These are phyloP conservation scores for Lasioglossum baleicum DNA, from an alignment of 1,140 invertebrate species.

Conservation along the genomic window DNA sequence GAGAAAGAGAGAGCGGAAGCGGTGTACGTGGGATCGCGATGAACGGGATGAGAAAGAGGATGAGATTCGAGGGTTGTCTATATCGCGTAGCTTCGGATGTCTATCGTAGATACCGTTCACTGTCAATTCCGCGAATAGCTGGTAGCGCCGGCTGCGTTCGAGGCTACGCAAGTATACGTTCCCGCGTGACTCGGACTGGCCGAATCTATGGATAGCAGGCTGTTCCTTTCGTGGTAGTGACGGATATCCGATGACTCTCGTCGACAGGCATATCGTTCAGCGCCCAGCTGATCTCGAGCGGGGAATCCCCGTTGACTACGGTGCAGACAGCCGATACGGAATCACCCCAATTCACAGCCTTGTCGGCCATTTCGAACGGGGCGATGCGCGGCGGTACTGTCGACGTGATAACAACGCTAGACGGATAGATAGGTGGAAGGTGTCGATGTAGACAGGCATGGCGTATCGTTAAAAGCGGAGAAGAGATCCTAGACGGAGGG, in stretches of 20 bases:
- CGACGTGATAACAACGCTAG: slow-evolving; percentile 45
- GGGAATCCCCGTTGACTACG: slow-evolving; percentile 83
- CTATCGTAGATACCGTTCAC: slow-evolving; percentile 87
- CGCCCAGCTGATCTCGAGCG: slow-evolving; percentile 84
- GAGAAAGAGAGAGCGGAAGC: not conserved
- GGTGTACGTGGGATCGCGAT: too few relatives aligned
- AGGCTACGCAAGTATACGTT: slow-evolving; percentile 85
- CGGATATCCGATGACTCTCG: slow-evolving; percentile 65
- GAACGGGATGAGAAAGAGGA: too few relatives aligned
- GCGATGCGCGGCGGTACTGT: slow-evolving; percentile 79
- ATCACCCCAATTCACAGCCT: slow-evolving; percentile 79
- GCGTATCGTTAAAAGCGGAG: too few relatives aligned
- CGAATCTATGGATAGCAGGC: slow-evolving; percentile 80
- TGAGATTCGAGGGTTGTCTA: too few relatives aligned
- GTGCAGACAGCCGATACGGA: slow-evolving; percentile 81
- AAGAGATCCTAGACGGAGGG: too few relatives aligned
- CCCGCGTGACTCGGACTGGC: slow-evolving; percentile 83
- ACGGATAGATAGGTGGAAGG: too few relatives aligned
- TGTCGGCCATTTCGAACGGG: slow-evolving; percentile 80
- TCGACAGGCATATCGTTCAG: slow-evolving; percentile 76
- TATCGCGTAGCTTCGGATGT: too few relatives aligned
- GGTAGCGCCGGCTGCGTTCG: slow-evolving; percentile 87
- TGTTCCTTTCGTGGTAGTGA: slow-evolving; percentile 80
- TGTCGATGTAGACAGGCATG: too few relatives aligned
- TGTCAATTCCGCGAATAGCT: slow-evolving; percentile 84